Evolutionary conservation across 2,797 vertebrate genomes (phyloP).

Genomic region (Megalops cyprinoides): DNA sequence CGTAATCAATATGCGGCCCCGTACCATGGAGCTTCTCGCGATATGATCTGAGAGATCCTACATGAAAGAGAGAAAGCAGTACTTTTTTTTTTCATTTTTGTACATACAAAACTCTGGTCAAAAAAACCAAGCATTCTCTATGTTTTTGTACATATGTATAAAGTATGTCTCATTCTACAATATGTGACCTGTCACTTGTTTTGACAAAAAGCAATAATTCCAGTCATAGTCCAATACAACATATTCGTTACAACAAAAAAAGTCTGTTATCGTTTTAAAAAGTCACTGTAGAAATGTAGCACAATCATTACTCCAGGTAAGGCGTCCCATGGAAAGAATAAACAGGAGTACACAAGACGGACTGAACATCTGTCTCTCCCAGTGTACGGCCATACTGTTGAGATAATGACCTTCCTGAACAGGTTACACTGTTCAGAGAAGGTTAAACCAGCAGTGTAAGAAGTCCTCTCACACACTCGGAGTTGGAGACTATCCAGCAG

Average conservation of each 20-base stretch:
- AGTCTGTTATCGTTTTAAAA: neutral
- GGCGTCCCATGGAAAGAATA: neutral
- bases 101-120: conserved; percentile 24
- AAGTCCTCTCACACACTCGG: conserved; percentile 17
- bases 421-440: conserved; percentile 3
- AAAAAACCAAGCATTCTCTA: neutral
- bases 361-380: neutral
- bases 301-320: conserved; percentile 16
- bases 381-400: neutral
- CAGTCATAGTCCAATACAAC: conserved; percentile 19
- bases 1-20: neutral
- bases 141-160: conserved; percentile 14
- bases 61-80: neutral
- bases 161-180: conserved; percentile 20
- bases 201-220: conserved; percentile 10
- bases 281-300: conserved; percentile 22
- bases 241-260: conserved; percentile 19
- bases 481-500: conserved; percentile 24
- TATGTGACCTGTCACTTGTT: conserved; percentile 4
- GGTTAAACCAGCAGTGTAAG: neutral
- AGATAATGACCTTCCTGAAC: neutral
- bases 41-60: too few species aligned
- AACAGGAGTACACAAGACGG: neutral
- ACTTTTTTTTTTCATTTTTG: conserved; percentile 1
- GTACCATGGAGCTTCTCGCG: neutral